Evolutionary conservation across 1,140 invertebrate species (phyloP).

Genomic region (Argopecten irradians): DNA sequence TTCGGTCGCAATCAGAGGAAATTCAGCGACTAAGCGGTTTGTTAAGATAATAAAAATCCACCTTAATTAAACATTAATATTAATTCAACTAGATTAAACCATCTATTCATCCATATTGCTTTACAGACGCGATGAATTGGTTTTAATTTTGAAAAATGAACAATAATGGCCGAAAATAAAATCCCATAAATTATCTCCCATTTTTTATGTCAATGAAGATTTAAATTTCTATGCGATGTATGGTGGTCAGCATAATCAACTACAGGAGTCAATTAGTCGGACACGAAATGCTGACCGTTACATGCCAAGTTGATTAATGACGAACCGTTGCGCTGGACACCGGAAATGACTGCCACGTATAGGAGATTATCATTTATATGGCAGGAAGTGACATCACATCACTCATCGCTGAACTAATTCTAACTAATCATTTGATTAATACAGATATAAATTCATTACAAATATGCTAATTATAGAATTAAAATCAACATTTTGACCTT

Average conservation of each 20-base stretch:
- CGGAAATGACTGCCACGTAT: constrained; percentile 3
- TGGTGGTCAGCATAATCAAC: not conserved
- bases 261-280: not conserved
- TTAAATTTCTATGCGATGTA: not conserved
- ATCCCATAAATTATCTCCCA: not conserved
- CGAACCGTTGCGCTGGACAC: not conserved
- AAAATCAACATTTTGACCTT: constrained; percentile 5
- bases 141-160: not conserved
- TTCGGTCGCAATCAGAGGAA: too few species aligned
- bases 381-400: constrained; percentile 15
- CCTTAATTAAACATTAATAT: not conserved
- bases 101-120: not conserved
- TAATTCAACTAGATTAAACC: not conserved
- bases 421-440: not conserved
- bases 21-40: too few species aligned
- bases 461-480: not conserved
- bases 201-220: not conserved
- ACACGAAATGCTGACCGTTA: not conserved
- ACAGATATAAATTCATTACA: not conserved
- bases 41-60: too few species aligned
- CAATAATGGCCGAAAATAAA: not conserved
- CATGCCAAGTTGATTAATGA: not conserved
- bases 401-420: not conserved
- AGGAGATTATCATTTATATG: not conserved
- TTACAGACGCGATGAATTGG: not conserved